Base-by-base conservation (phyloP, 2,888 invertebrate species). In the Drosophila incognita region DNA sequence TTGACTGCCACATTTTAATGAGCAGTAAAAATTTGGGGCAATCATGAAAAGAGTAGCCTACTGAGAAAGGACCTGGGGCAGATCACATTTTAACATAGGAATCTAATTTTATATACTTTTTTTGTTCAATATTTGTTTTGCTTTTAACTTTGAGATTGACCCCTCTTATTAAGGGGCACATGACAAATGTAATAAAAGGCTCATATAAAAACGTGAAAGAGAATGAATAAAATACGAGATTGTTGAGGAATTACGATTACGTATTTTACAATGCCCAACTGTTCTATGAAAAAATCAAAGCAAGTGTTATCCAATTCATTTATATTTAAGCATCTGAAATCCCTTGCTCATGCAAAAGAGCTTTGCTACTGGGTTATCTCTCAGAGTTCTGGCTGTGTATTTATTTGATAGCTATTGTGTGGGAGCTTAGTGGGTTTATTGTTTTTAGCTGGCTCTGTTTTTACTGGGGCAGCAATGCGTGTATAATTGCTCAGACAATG, bases 401-500 rank as follows among this genome's bases (percentile, higher is more conserved):
- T 1, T 38, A 38, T 61, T 42, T 57, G 33, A 31, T 24, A 27
- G 13, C 18, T 13, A 15, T 15, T 63, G 38, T 62, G 54, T 53
- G 49, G n/a, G 36, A 29, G 21, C 8, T 31, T 11, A 29, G n/a
- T 58, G 27, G 35, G 49, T 38, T 52, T 49, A 63, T 63, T 56
- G n/a, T 27, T 42, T 71, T 79, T 64, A 33, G 42, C 51, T 53
- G 56, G 52, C 53, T 66, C 64, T 10, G 8, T 48, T 48, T 48
- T 24, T 24, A 36, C 13, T 54, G 46, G 65, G 68, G 83, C 90
- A 87, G 84, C 90, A 90, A 81, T 87, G 90, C 90, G 89, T 90
- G 72, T 87, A 87, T 87, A 89, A 87, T 87, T 87, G 90, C 82
- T 72, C 87, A 90, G 87, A 87, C 87, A 87, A 87, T 87, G 87